Base-by-base conservation (phyloP, 1,140 invertebrate species). In the Dolichoris vasculosae region DNA sequence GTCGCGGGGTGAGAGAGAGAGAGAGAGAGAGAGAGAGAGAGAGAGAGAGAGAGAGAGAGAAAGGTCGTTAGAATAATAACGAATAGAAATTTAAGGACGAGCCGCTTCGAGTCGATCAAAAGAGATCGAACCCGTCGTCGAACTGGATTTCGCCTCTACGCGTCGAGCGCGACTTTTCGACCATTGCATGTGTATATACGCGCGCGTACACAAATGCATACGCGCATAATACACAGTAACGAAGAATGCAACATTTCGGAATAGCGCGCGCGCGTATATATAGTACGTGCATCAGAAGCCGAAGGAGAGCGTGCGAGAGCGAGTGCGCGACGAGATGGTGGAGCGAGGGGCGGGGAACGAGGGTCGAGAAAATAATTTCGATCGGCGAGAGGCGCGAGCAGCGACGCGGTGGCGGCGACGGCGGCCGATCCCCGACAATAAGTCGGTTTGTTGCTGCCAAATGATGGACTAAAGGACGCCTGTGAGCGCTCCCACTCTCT, bases 361-460 rank as follows among this genome's bases (percentile, higher is more conserved):
- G 59, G 64, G 32, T 35, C 23, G 73, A 76, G 77, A 81, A 81
- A 81, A 85, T 85, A 85, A 85, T 85, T 85, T 85, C 79, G 84
- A 85, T 85, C 79, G 84, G 46, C 11, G 46, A 55, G 43, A 51
- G 67, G 69, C 81, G 81, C 38, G 81, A 73, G 82, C 15, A 46
- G 82, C 71, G 75, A 76, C 73, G 83, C 73, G 43, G 30, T 46
- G 76, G 63, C 75, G 82, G 82, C 82, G 71, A 46, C 48, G 48
- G 80, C 77, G 77, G 43, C 73, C 75, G 82, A 79, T 85, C 78
- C 78, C 63, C 75, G 85, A 86, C 85, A 86, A 86, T 82, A 86
- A 86, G 85, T 86, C 75, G 85, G 85, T 79, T 82, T 86, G 85
- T 83, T 86, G 85, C 85, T 86, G 85, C 85, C 85, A 86, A 86